phyloP scores from a whole-genome alignment of 2,113 vertebrate species.

The Carassius gibelio region DNA sequence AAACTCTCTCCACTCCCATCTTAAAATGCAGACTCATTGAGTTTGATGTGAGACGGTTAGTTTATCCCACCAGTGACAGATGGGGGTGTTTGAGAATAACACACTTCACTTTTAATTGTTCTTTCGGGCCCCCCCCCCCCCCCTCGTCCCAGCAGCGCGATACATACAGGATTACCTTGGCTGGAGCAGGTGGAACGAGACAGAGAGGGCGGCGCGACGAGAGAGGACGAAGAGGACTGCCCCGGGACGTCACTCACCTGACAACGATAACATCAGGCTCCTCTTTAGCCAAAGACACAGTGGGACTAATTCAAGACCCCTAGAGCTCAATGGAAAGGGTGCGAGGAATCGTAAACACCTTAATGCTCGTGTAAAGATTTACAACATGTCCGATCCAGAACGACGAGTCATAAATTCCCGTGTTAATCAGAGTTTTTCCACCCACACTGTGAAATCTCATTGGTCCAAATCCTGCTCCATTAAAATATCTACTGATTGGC shows the following conservation, averaged over 20 bases:
- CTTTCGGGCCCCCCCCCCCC: not conserved
- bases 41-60: not conserved
- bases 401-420: not conserved
- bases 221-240: slow-evolving; percentile 73
- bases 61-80: not conserved
- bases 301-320: not conserved
- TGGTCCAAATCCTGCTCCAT: not conserved
- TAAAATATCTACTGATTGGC: not conserved
- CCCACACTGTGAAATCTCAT: not conserved
- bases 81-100: not conserved
- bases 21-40: not conserved
- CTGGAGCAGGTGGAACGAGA: slow-evolving; percentile 88
- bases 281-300: slow-evolving; percentile 44
- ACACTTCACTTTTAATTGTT: slow-evolving; percentile 14
- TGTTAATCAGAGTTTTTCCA: not conserved
- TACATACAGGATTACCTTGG: slow-evolving; percentile 96
- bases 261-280: slow-evolving; percentile 74
- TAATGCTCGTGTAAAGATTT: not conserved
- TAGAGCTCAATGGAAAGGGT: not conserved
- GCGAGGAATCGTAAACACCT: not conserved
- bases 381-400: not conserved
- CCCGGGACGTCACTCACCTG: slow-evolving; percentile 90
- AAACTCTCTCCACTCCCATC: not conserved
- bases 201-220: slow-evolving; percentile 76
- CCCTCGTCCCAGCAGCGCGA: slow-evolving; percentile 75